Conservation (phyloP, 2,888 invertebrate species). For the Mystacides longicornis region DNA sequence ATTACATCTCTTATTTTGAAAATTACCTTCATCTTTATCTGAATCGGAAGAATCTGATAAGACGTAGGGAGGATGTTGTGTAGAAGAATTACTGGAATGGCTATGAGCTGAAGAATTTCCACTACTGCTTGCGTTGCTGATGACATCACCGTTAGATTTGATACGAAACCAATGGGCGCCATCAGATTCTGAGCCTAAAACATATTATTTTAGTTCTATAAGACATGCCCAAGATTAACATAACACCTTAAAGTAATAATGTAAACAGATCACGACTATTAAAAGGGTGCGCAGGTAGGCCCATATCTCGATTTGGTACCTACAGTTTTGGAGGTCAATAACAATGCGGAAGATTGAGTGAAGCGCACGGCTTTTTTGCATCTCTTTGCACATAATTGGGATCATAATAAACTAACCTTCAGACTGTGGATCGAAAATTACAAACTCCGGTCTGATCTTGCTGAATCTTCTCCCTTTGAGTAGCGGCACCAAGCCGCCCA, state of each 20-base stretch:
- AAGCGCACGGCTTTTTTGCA: too few relatives aligned
- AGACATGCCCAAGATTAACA: too few relatives aligned
- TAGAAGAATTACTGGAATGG: conserved; percentile 29
- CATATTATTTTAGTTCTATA: neutral
- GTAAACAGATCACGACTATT: neutral
- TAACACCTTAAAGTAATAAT: too few relatives aligned
- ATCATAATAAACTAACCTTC: conserved; percentile 48
- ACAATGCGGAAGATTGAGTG: too few relatives aligned
- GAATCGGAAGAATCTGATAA: conserved; percentile 52
- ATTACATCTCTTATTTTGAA: too few relatives aligned
- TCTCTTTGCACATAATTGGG: neutral
- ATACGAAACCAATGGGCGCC: conserved; percentile 28
- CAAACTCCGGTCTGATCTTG: conserved; percentile 96
- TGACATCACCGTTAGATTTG: conserved; percentile 26
- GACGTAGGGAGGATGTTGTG: conserved; percentile 14
- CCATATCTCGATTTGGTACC: too few relatives aligned
- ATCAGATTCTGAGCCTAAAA: conserved; percentile 23
- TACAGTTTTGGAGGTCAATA: too few relatives aligned
- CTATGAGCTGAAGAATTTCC: conserved; percentile 30
- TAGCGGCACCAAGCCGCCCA: conserved; percentile 93
- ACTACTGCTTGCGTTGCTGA: conserved; percentile 25
- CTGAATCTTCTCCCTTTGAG: conserved; percentile 93
- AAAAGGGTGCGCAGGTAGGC: too few relatives aligned
- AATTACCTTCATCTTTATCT: conserved; percentile 47
- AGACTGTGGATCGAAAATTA: conserved; percentile 88